Percentiles rank a stretch among this genome's conserved stretches.
These are phyloP conservation scores for Heliconius himera DNA, from an alignment of 1,140 invertebrate species.

Conservation along the genomic window DNA sequence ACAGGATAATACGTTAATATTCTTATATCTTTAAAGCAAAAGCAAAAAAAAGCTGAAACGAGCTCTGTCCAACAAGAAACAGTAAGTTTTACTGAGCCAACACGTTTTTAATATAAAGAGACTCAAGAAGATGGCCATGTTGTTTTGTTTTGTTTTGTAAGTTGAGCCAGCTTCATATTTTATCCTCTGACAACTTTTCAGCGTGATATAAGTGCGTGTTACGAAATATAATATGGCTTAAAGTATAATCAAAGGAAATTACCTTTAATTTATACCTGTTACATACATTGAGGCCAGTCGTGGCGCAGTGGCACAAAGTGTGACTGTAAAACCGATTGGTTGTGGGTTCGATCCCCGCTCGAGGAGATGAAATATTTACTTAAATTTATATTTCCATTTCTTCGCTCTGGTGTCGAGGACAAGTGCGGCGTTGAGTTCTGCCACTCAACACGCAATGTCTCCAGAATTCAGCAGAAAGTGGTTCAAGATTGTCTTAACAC, in stretches of 20 bases:
- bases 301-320: too few relatives aligned
- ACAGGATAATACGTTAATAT: conserved; percentile 72
- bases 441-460: too few relatives aligned
- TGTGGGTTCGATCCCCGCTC: too few relatives aligned
- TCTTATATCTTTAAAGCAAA: conserved; percentile 58
- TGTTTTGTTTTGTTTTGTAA: conserved; percentile 49
- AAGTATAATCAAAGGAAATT: conserved; percentile 22
- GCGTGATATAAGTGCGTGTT: conserved; percentile 24
- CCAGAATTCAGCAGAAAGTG: too few relatives aligned
- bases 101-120: conserved; percentile 61
- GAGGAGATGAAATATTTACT: too few relatives aligned
- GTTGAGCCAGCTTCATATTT: conserved; percentile 46
- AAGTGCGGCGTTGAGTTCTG: too few relatives aligned
- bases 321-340: too few relatives aligned
- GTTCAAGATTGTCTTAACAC: too few relatives aligned
- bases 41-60: conserved; percentile 62
- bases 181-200: conserved; percentile 43
- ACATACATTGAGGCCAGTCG: too few relatives aligned
- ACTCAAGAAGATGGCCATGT: conserved; percentile 40
- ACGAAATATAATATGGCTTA: too few relatives aligned
- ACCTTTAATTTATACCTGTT: background rate
- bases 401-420: too few relatives aligned
- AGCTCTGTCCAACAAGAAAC: conserved; percentile 61
- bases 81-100: conserved; percentile 65
- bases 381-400: too few relatives aligned